Percentiles rank a stretch among this genome's conserved stretches.
Evolutionary conservation across 2,797 vertebrate species (phyloP).

Genomic region (Aselliscus stoliczkanus): DNA sequence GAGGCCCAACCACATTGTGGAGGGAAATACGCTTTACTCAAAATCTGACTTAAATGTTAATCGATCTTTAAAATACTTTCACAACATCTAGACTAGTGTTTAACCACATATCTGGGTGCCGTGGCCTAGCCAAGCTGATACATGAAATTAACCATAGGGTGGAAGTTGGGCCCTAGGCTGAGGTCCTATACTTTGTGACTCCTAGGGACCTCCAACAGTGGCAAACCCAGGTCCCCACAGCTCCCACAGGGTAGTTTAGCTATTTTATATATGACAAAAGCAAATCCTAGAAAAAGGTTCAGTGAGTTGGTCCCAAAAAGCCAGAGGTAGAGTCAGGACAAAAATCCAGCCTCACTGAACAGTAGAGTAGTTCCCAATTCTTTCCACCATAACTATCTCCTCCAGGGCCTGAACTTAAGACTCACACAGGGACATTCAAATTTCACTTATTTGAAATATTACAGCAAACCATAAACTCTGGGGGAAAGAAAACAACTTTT

Average conservation of each 20-base stretch:
- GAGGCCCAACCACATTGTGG: not conserved
- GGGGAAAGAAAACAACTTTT: not conserved
- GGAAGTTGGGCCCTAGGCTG: not conserved
- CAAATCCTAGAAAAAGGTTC: not conserved
- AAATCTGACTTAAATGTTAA: not conserved
- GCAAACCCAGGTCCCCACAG: not conserved
- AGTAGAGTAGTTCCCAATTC: not conserved
- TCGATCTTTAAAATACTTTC: not conserved
- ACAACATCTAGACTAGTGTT: not conserved
- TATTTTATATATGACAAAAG: not conserved
- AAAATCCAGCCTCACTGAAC: not conserved
- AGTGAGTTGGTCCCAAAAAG: not conserved
- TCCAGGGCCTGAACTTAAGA: not conserved
- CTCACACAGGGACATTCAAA: too few species aligned
- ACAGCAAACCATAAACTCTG: not conserved
- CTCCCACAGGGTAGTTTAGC: rapidly evolving
- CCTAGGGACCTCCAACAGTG: not conserved
- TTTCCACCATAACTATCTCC: not conserved
- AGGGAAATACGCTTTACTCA: not conserved
- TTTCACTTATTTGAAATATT: not conserved
- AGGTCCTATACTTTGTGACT: not conserved
- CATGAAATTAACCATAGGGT: not conserved
- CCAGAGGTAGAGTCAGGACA: not conserved
- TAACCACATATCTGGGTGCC: not conserved
- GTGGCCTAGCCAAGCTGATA: not conserved